Conservation (phyloP, 2,888 invertebrate species). For the Flexamia atlantica region DNA sequence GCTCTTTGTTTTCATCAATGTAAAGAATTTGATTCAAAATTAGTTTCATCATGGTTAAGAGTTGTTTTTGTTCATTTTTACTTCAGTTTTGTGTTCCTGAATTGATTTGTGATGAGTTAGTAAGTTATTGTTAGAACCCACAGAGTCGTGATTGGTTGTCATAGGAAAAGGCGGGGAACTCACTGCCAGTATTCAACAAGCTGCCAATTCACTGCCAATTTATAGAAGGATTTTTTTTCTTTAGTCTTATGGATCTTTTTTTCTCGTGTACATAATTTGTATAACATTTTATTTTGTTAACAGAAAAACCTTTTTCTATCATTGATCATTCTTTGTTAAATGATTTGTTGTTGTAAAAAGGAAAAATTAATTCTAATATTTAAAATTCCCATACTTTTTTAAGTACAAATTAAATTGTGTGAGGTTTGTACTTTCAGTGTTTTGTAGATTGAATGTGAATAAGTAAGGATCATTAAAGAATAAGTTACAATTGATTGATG, state of each 20-base stretch:
- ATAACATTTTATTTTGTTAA: not conserved
- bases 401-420: conserved; percentile 54
- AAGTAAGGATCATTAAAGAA: conserved; percentile 53
- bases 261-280: conserved; percentile 49
- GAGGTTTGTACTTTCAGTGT: conserved; percentile 63
- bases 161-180: not conserved
- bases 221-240: conserved; percentile 63
- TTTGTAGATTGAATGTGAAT: conserved; percentile 64
- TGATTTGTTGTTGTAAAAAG: conserved; percentile 25
- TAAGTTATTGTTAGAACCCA: not conserved
- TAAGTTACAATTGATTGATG: conserved; percentile 43
- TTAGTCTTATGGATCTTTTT: not conserved
- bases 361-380: not conserved
- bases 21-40: too few species aligned
- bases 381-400: conserved; percentile 27
- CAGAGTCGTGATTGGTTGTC: not conserved
- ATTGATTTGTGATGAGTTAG: not conserved
- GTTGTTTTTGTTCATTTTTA: not conserved
- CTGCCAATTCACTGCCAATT: conserved; percentile 66
- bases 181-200: conserved; percentile 51
- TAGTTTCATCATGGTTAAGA: not conserved
- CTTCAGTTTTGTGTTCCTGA: not conserved
- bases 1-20: too few species aligned
- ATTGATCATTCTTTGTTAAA: not conserved
- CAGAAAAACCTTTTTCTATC: not conserved